Percentiles rank a stretch among this genome's conserved stretches.
Evolutionary conservation across 2,888 invertebrate species (phyloP).

Genomic region (Dorcus hopei): DNA sequence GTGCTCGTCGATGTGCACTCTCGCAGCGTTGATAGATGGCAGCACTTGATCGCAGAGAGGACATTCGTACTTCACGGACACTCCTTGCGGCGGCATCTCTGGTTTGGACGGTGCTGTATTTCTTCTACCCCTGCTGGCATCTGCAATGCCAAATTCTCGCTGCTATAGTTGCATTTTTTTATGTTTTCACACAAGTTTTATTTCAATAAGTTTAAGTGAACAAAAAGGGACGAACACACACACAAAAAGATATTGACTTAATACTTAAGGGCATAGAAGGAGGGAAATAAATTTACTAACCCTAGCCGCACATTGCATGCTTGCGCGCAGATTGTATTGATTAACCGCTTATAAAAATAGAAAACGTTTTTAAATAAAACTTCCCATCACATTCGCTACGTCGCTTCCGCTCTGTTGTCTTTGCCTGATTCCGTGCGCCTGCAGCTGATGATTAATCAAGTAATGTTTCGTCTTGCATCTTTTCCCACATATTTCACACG

Average conservation of each 20-base stretch:
- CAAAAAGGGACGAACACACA: background rate
- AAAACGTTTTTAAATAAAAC: conserved; percentile 16
- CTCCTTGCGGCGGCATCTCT: conserved; percentile 44
- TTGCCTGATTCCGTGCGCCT: conserved; percentile 72
- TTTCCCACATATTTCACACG: conserved; percentile 71
- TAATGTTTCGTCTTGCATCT: conserved; percentile 75
- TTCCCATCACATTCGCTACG: conserved; percentile 20
- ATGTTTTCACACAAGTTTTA: conserved; percentile 25
- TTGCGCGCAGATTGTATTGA: conserved; percentile 1
- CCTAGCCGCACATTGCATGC: background rate
- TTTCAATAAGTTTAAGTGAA: conserved; percentile 2
- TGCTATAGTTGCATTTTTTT: conserved; percentile 41
- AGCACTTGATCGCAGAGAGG: conserved; percentile 70
- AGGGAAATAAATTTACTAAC: background rate
- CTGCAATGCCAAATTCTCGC: conserved; percentile 59
- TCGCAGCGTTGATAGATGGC: conserved; percentile 64
- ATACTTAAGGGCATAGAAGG: background rate
- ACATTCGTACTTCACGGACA: conserved; percentile 56
- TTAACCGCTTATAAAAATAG: background rate
- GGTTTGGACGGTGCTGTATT: conserved; percentile 37
- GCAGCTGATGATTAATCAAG: conserved; percentile 72
- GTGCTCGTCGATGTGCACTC: conserved; percentile 76
- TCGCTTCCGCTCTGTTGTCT: conserved; percentile 46
- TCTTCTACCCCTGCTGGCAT: conserved; percentile 48
- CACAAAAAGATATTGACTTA: no score